Percentiles rank a stretch among this genome's conserved stretches.
Evolutionary conservation across 2,888 invertebrate species (phyloP).

Genomic region (Orthonychiurus folsomi): DNA sequence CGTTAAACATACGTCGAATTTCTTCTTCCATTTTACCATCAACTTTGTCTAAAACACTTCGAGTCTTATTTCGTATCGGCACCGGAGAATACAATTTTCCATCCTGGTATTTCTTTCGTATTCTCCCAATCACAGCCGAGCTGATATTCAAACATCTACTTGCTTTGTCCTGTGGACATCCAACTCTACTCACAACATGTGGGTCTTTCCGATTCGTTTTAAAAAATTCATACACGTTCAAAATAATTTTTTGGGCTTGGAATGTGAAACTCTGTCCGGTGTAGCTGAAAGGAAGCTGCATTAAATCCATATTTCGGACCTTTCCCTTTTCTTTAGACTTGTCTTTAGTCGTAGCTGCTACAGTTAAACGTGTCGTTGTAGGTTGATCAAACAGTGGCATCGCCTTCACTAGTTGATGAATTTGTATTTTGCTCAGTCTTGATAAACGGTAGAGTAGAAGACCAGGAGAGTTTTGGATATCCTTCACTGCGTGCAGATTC

Average conservation of each 20-base stretch:
- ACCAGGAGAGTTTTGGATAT: too few species aligned
- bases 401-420: too few species aligned
- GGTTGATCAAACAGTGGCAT: too few species aligned
- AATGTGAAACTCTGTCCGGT: slow-evolving; percentile 38
- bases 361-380: neutral
- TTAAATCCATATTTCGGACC: neutral
- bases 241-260: slow-evolving; percentile 37
- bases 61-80: slow-evolving; percentile 23
- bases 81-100: slow-evolving; percentile 35
- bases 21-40: slow-evolving; percentile 27
- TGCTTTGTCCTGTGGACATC: slow-evolving; percentile 36
- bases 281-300: slow-evolving; percentile 32
- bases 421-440: neutral
- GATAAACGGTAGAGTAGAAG: neutral
- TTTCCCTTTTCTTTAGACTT: slow-evolving; percentile 1
- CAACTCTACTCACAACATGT: slow-evolving; percentile 26
- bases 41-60: slow-evolving; percentile 35
- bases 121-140: slow-evolving; percentile 35
- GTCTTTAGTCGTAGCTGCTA: neutral
- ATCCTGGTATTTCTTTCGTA: slow-evolving; percentile 30
- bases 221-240: slow-evolving; percentile 40
- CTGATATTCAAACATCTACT: slow-evolving; percentile 34
- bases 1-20: slow-evolving; percentile 29
- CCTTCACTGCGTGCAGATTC: too few species aligned
- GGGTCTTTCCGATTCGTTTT: slow-evolving; percentile 35